phyloP scores from a whole-genome alignment of 1,140 invertebrate species.

The Orchestia grillus region DNA sequence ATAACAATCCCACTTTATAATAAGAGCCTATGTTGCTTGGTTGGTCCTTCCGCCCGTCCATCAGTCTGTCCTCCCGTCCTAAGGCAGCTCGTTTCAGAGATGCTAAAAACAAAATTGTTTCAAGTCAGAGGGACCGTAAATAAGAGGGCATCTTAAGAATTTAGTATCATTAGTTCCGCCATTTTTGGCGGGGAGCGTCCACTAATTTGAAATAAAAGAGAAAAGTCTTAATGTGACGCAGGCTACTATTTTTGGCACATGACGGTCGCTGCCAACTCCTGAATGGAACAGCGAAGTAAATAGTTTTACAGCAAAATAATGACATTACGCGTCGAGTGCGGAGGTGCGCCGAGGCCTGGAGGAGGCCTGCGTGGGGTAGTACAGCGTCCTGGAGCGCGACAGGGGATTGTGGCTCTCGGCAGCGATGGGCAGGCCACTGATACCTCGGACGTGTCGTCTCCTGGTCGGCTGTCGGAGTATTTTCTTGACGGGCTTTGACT shows the following conservation, averaged over 20 bases:
- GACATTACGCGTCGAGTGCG: background rate
- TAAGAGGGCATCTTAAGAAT: too few relatives aligned
- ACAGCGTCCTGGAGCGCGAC: background rate
- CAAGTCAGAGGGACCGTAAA: too few relatives aligned
- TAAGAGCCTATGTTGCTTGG: too few relatives aligned
- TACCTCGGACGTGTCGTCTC: background rate
- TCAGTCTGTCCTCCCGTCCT: too few relatives aligned
- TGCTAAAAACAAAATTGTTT: too few relatives aligned
- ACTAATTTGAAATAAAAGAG: background rate
- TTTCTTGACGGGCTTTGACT: background rate
- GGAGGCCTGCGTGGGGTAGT: background rate
- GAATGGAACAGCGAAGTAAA: background rate
- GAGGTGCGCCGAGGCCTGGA: background rate
- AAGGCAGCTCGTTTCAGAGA: too few relatives aligned
- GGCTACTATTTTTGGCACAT: background rate
- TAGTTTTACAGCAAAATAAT: background rate
- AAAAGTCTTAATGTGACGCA: background rate
- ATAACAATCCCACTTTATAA: too few relatives aligned
- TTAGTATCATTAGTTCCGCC: too few relatives aligned
- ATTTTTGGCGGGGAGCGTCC: too few relatives aligned
- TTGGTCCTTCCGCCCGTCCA: too few relatives aligned
- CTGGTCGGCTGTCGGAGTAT: slow-evolving; percentile 15
- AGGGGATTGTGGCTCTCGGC: background rate
- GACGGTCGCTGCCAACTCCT: background rate
- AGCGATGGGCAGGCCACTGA: slow-evolving; percentile 41